phyloP scores from a whole-genome alignment of 2,113 vertebrate species.

The Pyxicephalus adspersus region DNA sequence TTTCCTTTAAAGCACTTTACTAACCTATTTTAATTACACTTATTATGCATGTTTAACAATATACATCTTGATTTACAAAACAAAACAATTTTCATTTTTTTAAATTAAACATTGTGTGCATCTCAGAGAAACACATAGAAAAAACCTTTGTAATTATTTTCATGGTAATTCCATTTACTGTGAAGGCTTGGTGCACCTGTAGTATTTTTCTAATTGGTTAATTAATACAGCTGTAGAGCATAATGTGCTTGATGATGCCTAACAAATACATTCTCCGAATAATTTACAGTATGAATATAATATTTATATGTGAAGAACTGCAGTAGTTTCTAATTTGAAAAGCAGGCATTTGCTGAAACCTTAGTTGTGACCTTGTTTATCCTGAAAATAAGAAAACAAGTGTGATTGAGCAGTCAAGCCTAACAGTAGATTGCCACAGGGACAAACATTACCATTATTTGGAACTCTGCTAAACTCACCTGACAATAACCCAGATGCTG shows the following conservation, averaged over 20 bases:
- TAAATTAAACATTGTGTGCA: not conserved
- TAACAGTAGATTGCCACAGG: conserved; percentile 6
- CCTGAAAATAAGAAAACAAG: conserved; percentile 5
- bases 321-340: not conserved
- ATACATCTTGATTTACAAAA: not conserved
- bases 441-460: not conserved
- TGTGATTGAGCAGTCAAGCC: not conserved
- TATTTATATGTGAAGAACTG: not conserved
- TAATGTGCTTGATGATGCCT: not conserved
- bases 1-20: too few species aligned
- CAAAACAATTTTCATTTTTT: not conserved
- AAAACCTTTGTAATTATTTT: not conserved
- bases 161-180: not conserved
- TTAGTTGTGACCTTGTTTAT: conserved; percentile 5
- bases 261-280: not conserved
- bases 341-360: not conserved
- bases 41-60: too few species aligned
- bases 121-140: not conserved
- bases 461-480: not conserved
- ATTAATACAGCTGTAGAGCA: not conserved
- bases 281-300: not conserved
- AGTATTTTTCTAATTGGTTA: conserved; percentile 22
- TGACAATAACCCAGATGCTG: not conserved
- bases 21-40: too few species aligned
- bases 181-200: conserved; percentile 6